phyloP scores from a whole-genome alignment of 2,797 vertebrate genomes.

The Fistularia tabacaria region DNA sequence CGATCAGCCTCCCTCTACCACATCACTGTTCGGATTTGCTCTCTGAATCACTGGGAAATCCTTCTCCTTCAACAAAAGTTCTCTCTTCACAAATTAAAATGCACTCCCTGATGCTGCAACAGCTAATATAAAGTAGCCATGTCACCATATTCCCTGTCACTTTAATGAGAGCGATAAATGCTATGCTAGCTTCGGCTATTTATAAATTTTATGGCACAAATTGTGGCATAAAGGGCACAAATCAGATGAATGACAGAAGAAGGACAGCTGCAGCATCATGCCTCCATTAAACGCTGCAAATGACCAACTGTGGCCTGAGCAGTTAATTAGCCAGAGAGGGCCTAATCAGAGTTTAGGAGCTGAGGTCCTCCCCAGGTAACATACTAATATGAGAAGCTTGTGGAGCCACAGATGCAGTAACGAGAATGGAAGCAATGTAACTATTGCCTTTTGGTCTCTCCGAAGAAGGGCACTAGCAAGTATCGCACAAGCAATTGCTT shows the following conservation, averaged over 20 bases:
- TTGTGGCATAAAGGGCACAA: conserved; percentile 66
- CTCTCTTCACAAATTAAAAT: conserved; percentile 52
- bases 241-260: conserved; percentile 69
- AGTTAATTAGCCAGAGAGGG: conserved; percentile 73
- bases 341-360: conserved; percentile 70
- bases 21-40: conserved; percentile 55
- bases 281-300: conserved; percentile 74
- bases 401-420: conserved; percentile 46
- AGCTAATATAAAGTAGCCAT: conserved; percentile 30
- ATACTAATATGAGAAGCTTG: conserved; percentile 50
- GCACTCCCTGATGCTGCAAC: conserved; percentile 28
- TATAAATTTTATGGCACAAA: conserved; percentile 68
- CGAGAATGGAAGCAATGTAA: conserved; percentile 36
- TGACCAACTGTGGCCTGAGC: conserved; percentile 66
- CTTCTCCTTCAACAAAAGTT: conserved; percentile 41
- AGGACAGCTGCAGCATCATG: conserved; percentile 68
- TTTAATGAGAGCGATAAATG: conserved; percentile 70
- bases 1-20: conserved; percentile 35
- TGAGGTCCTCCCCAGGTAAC: conserved; percentile 57
- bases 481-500: conserved; percentile 1
- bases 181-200: conserved; percentile 62
- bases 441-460: conserved; percentile 39
- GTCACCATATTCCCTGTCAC: conserved; percentile 38
- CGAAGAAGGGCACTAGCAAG: conserved; percentile 2
- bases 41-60: conserved; percentile 64